Base-by-base conservation (phyloP, 2,113 vertebrate species). In the Oncorhynchus gorbuscha region DNA sequence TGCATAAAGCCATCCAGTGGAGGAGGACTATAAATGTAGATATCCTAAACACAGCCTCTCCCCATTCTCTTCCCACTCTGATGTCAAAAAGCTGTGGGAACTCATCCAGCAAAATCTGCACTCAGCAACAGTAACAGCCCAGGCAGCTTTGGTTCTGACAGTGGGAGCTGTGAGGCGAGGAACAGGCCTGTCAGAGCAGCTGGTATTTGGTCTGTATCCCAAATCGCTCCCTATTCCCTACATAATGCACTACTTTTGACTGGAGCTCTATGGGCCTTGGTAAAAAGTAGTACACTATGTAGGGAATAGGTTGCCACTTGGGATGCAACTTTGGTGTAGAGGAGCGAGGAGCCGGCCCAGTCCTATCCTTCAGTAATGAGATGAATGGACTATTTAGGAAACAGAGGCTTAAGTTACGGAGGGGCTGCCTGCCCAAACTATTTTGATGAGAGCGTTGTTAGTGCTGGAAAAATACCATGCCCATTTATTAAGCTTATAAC, bases 21-120 rank as follows among this genome's bases (percentile, higher is more conserved):
- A 55, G 39, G 81, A 82, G 45, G 81, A 81, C 71, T 70, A 75
- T 68, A 83, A 70, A 85, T 87, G 88, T 84, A 22, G 28, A 76
- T 84, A 82, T 88, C 80, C 77, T 88, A 82, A 83, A 79, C 84
- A 69, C 49, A 80, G 79, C 76, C 80, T 82, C 77, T 79, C 45
- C 76, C 77, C 32, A 55, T 83, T 76, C 66, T 84, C 49, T 45
- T 81, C 81, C 83, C 74, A 75, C 28, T 35, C 16, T 32, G 26
- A 30, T 66, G 64, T 68, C 26, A 83, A 83, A 83, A 83, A 81
- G 82, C 81, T 86, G 80, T 86, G 92, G 90, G 88, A 86, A 67
- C 26, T 6, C 5, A 73, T 87, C 88, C 84, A 85, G n/a, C 35
- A 20, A 86, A 86, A 90, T 90, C 90, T 92, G 88, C 77, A 82